Evolutionary conservation across 2,888 invertebrate genomes (phyloP).

Genomic region (Ennomos quercinarius): DNA sequence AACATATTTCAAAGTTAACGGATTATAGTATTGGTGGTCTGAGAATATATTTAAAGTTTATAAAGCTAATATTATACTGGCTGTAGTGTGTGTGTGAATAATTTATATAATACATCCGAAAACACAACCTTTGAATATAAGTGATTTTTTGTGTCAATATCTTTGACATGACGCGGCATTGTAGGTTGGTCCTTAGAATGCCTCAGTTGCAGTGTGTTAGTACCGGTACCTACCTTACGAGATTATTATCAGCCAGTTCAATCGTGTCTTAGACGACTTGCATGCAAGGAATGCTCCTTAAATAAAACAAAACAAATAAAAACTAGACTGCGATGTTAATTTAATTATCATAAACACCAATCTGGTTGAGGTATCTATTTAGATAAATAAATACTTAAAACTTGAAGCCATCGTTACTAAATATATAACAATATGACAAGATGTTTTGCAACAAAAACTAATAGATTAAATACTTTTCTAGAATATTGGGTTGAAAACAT

Average conservation of each 20-base stretch:
- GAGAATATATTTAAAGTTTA: too few relatives aligned
- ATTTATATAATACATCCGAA: too few relatives aligned
- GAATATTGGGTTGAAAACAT: constrained; percentile 4
- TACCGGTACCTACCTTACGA: too few relatives aligned
- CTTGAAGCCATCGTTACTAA: not conserved
- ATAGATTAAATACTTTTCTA: constrained; percentile 1
- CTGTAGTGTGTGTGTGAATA: too few relatives aligned
- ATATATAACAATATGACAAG: constrained; percentile 7
- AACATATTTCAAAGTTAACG: constrained; percentile 10
- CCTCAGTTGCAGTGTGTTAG: constrained; percentile 37
- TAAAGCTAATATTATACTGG: too few relatives aligned
- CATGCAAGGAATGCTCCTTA: constrained; percentile 49
- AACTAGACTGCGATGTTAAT: not conserved
- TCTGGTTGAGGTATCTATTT: constrained; percentile 4
- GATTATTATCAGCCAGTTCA: constrained; percentile 51
- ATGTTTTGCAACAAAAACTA: not conserved
- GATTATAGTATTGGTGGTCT: not conserved
- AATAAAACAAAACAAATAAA: constrained; percentile 10
- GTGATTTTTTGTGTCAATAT: too few relatives aligned
- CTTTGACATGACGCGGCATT: not conserved
- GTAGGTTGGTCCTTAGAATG: constrained; percentile 15
- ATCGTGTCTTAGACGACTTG: constrained; percentile 50
- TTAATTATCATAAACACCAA: constrained; percentile 1
- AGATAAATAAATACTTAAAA: constrained; percentile 1
- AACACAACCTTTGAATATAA: too few relatives aligned